Evolutionary conservation across 2,113 vertebrate genomes (phyloP).

Genomic region (Sphyrna mokarran): DNA sequence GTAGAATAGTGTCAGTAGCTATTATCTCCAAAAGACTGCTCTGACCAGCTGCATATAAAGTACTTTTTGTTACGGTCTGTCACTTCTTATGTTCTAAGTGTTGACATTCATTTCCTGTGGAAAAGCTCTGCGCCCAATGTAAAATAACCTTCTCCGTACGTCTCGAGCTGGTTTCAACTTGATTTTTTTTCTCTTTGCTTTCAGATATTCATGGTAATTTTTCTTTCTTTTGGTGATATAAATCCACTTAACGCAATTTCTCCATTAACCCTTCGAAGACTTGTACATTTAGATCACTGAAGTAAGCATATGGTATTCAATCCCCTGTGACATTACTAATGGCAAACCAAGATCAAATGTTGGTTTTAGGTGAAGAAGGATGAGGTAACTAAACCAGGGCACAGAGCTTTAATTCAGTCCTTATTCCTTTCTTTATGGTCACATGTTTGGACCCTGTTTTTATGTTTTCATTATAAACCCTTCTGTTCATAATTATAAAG

Average conservation of each 20-base stretch:
- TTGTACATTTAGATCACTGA: not conserved
- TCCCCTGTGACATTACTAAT: not conserved
- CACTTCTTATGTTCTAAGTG: conserved; percentile 33
- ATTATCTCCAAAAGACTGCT: conserved; percentile 30
- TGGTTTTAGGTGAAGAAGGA: not conserved
- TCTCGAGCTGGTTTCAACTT: not conserved
- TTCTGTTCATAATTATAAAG: not conserved
- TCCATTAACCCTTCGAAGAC: not conserved
- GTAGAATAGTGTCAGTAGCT: not conserved
- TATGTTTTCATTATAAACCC: not conserved
- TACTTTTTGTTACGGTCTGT: conserved; percentile 31
- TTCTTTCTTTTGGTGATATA: not conserved
- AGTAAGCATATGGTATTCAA: not conserved
- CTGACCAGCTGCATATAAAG: conserved; percentile 30
- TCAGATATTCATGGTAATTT: conserved; percentile 5
- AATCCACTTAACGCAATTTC: not conserved
- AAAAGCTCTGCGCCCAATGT: not conserved
- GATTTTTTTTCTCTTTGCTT: not conserved
- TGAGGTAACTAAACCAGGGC: not conserved
- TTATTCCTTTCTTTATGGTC: not conserved
- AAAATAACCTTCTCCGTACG: conserved; percentile 11
- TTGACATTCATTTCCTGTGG: conserved; percentile 38
- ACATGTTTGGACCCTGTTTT: not conserved
- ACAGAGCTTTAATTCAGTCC: not conserved
- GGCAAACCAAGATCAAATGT: not conserved